Base-by-base conservation (phyloP, 2,113 vertebrate genomes). In the Chaetodon trifascialis region DNA sequence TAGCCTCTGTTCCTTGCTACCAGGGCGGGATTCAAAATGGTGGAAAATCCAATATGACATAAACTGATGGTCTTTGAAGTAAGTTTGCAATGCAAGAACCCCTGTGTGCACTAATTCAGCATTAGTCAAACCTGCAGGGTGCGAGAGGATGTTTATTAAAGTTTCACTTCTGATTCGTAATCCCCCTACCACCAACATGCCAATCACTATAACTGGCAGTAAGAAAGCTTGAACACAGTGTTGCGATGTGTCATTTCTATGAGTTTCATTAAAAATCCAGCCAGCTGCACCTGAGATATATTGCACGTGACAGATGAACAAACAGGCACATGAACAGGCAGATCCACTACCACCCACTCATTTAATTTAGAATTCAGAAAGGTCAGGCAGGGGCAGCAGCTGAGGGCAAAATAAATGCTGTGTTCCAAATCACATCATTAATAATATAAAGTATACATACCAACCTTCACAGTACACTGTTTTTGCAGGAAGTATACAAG, bases 171-270 rank as follows among this genome's bases (percentile, higher is more conserved):
- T 79, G 70, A 73, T 65, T 68, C 79, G 47, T 81, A 79, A 81
- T 76, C 71, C 64, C 46, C 21, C 65, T 36, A 46, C 74, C 54
- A 44, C 21, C 58, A 80, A 58, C 62, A 79, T 65, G 82, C 59
- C 73, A 82, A 69, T 87, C 79, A 87, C 14, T n/a, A 4, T 36
- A 62, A 69, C 60, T 82, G 77, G 70, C 82, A 77, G 56, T 55
- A 36, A 59, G 67, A 75, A 65, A 49, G 73, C 55, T 83, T 58
- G 56, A 81, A 55, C 21, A 21, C 46, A 5, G 11, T 72, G 65
- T 73, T 68, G 21, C 49, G 72, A 86, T 49, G 55, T 76, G 60
- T 55, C n/a, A 62, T 71, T 80, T 75, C 25, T 51, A 44, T 49
- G 42, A 78, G 69, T 67, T 52, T 62, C 46, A 75, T 83, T 77